Conservation (phyloP, 1,140 invertebrate species). For the Sycophila sp. region DNA sequence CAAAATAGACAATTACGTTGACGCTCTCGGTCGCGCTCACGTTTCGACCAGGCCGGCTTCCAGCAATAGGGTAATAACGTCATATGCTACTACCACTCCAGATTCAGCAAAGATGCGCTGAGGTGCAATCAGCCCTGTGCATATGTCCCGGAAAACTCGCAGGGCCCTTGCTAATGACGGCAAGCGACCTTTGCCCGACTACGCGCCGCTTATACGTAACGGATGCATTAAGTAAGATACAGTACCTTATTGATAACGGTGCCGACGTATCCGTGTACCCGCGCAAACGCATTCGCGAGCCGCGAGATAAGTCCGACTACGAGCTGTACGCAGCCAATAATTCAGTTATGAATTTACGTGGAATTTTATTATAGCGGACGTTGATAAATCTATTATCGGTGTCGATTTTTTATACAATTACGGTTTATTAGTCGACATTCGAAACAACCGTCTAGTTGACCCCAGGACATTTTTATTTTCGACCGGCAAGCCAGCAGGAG, state of each 20-base stretch:
- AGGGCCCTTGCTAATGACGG: not conserved
- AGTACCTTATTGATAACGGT: conserved; percentile 42
- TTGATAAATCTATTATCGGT: conserved; percentile 28
- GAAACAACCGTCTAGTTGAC: conserved; percentile 17
- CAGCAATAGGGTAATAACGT: too few species aligned
- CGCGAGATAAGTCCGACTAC: conserved; percentile 23
- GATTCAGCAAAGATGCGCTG: not conserved
- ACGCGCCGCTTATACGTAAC: not conserved
- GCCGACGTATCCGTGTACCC: conserved; percentile 43
- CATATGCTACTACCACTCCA: conserved; percentile 16
- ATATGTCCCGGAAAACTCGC: not conserved
- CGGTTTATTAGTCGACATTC: conserved; percentile 32
- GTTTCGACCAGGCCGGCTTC: conserved; percentile 23
- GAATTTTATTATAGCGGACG: conserved; percentile 34
- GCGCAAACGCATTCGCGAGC: conserved; percentile 17
- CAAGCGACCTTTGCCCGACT: not conserved
- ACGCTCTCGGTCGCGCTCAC: conserved; percentile 11
- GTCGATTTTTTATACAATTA: conserved; percentile 35
- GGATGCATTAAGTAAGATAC: conserved; percentile 13
- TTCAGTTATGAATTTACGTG: conserved; percentile 43
- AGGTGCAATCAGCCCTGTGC: not conserved
- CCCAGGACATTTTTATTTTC: not conserved
- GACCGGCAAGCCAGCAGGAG: not conserved
- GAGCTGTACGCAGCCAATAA: conserved; percentile 41
- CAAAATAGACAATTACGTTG: too few species aligned